phyloP scores from a whole-genome alignment of 64 coral and sea anemone genomes.

The Montipora foliosa region DNA sequence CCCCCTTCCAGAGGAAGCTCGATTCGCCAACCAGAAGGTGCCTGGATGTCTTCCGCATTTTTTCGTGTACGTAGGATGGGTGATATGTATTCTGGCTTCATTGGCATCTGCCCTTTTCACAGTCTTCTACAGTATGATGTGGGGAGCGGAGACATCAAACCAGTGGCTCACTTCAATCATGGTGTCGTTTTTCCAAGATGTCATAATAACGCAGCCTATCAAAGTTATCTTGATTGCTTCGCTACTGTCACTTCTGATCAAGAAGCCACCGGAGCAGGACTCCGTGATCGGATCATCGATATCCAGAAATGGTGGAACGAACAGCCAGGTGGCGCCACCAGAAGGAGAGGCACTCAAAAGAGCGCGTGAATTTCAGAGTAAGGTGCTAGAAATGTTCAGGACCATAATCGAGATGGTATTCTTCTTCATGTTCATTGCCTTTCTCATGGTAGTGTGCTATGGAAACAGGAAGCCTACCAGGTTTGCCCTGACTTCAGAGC shows the following conservation, averaged over 20 bases:
- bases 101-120: slow-evolving; percentile 59
- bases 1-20: slow-evolving; percentile 4
- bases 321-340: slow-evolving; percentile 38
- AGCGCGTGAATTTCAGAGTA: slow-evolving; percentile 54
- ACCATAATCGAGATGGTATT: slow-evolving; percentile 66
- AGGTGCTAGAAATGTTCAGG: slow-evolving; percentile 73
- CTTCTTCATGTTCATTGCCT: slow-evolving; percentile 52
- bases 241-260: slow-evolving; percentile 49
- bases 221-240: slow-evolving; percentile 74
- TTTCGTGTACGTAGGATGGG: slow-evolving; percentile 71
- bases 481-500: slow-evolving; percentile 30
- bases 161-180: slow-evolving; percentile 75
- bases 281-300: slow-evolving; percentile 55
- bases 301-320: slow-evolving; percentile 24
- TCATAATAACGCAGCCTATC: slow-evolving; percentile 73
- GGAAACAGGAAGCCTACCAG: slow-evolving; percentile 65
- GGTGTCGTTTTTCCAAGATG: slow-evolving; percentile 83
- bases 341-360: slow-evolving; percentile 48
- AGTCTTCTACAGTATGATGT: slow-evolving; percentile 78
- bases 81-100: slow-evolving; percentile 48
- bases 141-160: slow-evolving; percentile 73
- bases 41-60: slow-evolving; percentile 68
- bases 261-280: slow-evolving; percentile 69
- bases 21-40: slow-evolving; percentile 32
- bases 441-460: slow-evolving; percentile 71